These are phyloP conservation scores for Brachionus paranguensis DNA, from an alignment of 1,140 invertebrate genomes.

Conservation along the genomic window DNA sequence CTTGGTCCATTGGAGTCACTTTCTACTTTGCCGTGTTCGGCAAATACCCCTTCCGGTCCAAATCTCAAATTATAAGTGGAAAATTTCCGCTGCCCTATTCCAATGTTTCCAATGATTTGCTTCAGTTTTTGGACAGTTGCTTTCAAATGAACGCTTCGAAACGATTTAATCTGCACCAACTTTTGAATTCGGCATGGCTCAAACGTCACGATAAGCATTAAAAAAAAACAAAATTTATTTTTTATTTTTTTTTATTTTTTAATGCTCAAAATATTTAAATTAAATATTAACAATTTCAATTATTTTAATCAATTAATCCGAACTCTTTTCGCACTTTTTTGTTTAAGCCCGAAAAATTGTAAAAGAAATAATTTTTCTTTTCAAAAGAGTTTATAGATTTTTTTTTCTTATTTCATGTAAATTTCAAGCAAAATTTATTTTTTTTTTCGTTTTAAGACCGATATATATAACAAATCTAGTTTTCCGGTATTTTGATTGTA, in stretches of 20 bases:
- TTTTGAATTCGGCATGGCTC: constrained; percentile 25
- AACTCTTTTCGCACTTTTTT: background rate
- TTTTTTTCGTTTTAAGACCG: background rate
- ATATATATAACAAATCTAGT: background rate
- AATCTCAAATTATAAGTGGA: constrained; percentile 34
- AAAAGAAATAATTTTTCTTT: background rate
- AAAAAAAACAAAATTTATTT: background rate
- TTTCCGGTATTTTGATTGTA: background rate
- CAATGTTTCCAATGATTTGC: constrained; percentile 29
- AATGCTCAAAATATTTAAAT: background rate
- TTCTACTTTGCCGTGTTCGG: constrained; percentile 37
- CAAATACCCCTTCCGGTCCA: constrained; percentile 20
- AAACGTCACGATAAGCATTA: constrained; percentile 30
- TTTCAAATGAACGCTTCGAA: constrained; percentile 36
- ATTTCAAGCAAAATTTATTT: background rate
- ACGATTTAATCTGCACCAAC: constrained; percentile 32
- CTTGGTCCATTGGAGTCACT: constrained; percentile 36
- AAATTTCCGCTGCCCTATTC: constrained; percentile 37
- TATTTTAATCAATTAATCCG: background rate
- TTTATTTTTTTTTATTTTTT: background rate
- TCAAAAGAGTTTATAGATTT: background rate
- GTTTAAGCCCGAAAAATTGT: background rate
- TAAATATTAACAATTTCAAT: background rate
- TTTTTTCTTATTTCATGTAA: background rate
- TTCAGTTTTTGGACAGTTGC: constrained; percentile 36